These are phyloP conservation scores for Callyntrura guangdongensis DNA, from an alignment of 2,888 invertebrate genomes.

Conservation along the genomic window DNA sequence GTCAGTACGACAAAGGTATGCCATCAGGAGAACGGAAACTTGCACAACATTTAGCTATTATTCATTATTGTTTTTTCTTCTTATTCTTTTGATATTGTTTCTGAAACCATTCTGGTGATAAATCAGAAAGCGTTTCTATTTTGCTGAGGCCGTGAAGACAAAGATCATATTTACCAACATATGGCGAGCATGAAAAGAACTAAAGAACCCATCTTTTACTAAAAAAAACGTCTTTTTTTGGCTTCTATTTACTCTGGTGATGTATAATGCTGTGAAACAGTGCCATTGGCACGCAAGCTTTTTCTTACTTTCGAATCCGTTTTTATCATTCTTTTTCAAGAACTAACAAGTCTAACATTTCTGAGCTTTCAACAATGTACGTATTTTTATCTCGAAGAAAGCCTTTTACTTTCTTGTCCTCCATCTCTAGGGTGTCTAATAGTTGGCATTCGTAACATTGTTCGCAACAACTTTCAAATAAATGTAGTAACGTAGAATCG, in stretches of 20 bases:
- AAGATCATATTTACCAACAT: not conserved
- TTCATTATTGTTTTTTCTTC: conserved; percentile 30
- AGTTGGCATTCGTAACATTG: not conserved
- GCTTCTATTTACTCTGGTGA: not conserved
- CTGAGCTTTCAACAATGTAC: not conserved
- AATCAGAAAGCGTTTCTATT: conserved; percentile 74
- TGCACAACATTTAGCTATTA: not conserved
- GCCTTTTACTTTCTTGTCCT: not conserved
- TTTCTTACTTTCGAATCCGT: conserved; percentile 61
- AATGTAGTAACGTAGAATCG: not conserved
- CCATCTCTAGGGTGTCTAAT: not conserved
- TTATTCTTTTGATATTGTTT: conserved; percentile 7
- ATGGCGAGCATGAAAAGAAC: conserved; percentile 26
- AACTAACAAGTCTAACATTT: not conserved
- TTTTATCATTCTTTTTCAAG: conserved; percentile 23
- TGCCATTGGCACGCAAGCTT: conserved; percentile 31
- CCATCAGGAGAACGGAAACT: conserved; percentile 1
- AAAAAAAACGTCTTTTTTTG: conserved; percentile 15
- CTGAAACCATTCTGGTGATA: conserved; percentile 15
- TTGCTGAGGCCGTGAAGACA: conserved; percentile 42
- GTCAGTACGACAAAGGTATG: not conserved
- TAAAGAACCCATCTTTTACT: not conserved
- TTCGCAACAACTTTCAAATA: not conserved
- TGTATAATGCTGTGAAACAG: not conserved
- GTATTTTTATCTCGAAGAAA: conserved; percentile 21